Percentiles rank a stretch among this genome's conserved stretches.
Evolutionary conservation across 30 jellyfish, hydroid and myxozoan species (phyloP).

Genomic region (Hydra vulgaris): DNA sequence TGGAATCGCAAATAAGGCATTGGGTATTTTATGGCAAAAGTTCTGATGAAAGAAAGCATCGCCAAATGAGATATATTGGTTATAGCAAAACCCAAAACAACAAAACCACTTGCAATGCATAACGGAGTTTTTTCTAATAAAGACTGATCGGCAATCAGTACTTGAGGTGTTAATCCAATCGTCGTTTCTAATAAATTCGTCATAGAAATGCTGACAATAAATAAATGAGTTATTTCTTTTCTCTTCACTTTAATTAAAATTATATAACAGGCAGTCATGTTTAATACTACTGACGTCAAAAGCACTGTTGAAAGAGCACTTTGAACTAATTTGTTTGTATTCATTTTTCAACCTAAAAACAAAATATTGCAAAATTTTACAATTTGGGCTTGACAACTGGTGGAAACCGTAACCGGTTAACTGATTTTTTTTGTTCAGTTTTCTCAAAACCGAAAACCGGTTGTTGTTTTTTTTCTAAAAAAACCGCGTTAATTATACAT

Average conservation of each 20-base stretch:
- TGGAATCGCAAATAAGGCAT: not conserved
- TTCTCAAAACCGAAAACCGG: too few relatives aligned
- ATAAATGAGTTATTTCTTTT: not conserved
- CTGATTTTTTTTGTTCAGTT: too few relatives aligned
- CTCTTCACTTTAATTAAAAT: not conserved
- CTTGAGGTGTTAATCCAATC: not conserved
- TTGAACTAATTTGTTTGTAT: too few relatives aligned
- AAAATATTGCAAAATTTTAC: too few relatives aligned
- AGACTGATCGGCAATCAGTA: not conserved
- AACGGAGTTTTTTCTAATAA: not conserved
- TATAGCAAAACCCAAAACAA: not conserved
- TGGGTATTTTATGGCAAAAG: not conserved
- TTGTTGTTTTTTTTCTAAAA: too few relatives aligned
- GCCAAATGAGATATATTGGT: not conserved
- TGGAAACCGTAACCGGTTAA: too few relatives aligned
- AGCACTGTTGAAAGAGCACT: not conserved
- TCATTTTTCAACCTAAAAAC: too few relatives aligned
- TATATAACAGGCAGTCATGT: conserved; percentile 7
- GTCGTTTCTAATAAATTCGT: not conserved
- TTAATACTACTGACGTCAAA: not conserved
- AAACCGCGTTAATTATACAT: too few relatives aligned
- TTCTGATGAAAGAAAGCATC: not conserved
- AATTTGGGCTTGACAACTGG: too few relatives aligned
- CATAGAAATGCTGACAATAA: not conserved
- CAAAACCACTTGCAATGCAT: not conserved